These are phyloP conservation scores for Serilophus lunatus DNA, from an alignment of 2,113 vertebrate genomes.

Conservation along the genomic window DNA sequence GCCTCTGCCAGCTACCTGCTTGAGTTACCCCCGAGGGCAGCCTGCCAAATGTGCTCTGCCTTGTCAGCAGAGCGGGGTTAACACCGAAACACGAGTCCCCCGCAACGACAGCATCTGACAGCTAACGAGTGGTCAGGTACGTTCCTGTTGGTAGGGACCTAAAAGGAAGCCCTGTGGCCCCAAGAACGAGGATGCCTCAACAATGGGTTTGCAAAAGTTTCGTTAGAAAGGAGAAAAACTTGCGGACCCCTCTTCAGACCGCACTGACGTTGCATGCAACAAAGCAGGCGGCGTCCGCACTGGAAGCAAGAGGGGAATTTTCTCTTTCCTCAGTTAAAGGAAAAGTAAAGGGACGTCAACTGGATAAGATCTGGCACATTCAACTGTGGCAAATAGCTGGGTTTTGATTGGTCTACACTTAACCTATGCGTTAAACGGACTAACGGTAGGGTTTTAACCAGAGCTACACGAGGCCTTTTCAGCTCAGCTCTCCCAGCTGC, in stretches of 20 bases:
- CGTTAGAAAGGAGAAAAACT: background rate
- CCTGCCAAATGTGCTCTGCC: background rate
- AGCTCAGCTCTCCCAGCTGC: background rate
- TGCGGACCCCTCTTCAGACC: background rate
- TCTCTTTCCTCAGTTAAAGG: background rate
- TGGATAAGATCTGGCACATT: background rate
- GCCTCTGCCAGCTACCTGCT: background rate
- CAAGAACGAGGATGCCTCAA: background rate
- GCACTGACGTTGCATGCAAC: background rate
- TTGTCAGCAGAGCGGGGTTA: background rate
- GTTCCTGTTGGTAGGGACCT: background rate
- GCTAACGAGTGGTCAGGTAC: background rate
- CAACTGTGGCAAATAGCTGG: background rate
- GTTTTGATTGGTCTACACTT: background rate
- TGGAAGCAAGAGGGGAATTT: background rate
- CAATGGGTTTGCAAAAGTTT: background rate
- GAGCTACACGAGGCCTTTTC: background rate
- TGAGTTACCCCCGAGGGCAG: background rate
- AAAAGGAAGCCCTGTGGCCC: background rate
- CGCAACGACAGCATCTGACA: background rate
- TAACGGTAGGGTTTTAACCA: background rate
- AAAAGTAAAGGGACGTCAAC: background rate
- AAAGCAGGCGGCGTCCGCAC: background rate
- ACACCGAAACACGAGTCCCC: background rate
- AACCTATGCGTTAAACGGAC: background rate